Conservation (phyloP, 2,888 invertebrate species). For the Drepana falcataria region DNA sequence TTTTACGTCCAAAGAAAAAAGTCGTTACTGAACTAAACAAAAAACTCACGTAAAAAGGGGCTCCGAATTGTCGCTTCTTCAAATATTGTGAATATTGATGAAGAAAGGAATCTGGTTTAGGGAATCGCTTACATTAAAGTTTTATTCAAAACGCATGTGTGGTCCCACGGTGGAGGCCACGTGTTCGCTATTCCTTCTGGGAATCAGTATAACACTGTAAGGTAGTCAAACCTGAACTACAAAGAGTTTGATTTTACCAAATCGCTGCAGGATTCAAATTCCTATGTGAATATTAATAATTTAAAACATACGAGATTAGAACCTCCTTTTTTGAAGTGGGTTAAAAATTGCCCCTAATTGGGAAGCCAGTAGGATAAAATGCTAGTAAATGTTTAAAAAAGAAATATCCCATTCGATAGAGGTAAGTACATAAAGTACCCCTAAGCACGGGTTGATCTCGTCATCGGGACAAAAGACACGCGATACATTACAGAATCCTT, state of each 20-base stretch:
- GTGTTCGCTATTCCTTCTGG: slow-evolving; percentile 49
- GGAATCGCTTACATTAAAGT: slow-evolving; percentile 49
- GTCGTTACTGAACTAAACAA: slow-evolving; percentile 64
- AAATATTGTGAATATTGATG: slow-evolving; percentile 79
- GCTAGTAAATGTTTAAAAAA: slow-evolving; percentile 11
- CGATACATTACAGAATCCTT: slow-evolving; percentile 69
- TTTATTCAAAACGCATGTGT: slow-evolving; percentile 57
- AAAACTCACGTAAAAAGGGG: slow-evolving; percentile 67
- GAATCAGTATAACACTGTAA: slow-evolving; percentile 26
- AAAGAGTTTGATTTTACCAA: too few species aligned
- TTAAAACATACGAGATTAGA: too few species aligned
- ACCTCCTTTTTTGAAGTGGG: too few species aligned
- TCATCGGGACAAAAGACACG: slow-evolving; percentile 63
- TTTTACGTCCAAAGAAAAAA: slow-evolving; percentile 66
- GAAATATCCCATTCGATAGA: slow-evolving; percentile 21
- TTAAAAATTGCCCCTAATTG: neutral
- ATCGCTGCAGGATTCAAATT: too few species aligned
- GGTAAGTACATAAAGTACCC: slow-evolving; percentile 32
- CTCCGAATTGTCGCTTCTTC: too few species aligned
- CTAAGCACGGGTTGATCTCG: slow-evolving; percentile 51
- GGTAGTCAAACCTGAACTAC: slow-evolving; percentile 47
- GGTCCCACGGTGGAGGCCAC: slow-evolving; percentile 68
- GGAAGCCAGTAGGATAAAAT: neutral
- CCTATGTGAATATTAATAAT: too few species aligned
- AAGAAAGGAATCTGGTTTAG: slow-evolving; percentile 75